phyloP scores from a whole-genome alignment of 2,113 vertebrate species.

The Syrrhaptes paradoxus region DNA sequence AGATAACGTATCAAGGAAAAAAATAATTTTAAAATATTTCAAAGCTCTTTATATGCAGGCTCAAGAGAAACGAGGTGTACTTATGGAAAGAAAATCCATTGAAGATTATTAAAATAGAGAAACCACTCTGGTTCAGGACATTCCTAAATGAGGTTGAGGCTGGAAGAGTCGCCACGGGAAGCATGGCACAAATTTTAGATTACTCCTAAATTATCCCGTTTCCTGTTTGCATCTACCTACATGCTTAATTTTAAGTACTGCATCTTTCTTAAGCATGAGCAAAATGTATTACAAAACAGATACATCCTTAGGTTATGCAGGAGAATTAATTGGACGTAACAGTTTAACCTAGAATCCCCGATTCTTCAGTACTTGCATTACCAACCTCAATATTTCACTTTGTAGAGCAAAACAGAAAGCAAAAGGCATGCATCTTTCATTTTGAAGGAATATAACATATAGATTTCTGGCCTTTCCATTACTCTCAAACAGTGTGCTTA shows the following conservation, averaged over 20 bases:
- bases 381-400: not conserved
- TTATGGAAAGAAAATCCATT: not conserved
- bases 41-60: not conserved
- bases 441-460: not conserved
- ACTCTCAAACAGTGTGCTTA: not conserved
- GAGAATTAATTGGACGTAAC: not conserved
- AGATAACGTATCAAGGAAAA: not conserved
- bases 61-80: not conserved
- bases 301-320: not conserved
- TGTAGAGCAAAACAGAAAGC: not conserved
- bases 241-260: not conserved
- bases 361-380: not conserved
- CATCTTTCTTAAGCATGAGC: not conserved
- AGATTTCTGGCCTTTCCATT: not conserved
- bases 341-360: not conserved
- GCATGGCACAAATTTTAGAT: not conserved
- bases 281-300: not conserved
- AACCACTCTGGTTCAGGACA: not conserved
- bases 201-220: not conserved
- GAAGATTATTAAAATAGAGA: not conserved
- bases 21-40: not conserved
- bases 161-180: not conserved
- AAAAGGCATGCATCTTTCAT: not conserved
- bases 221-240: not conserved
- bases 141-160: not conserved